Conservation (phyloP, 2,797 vertebrate species). For the Propithecus perrieri region DNA sequence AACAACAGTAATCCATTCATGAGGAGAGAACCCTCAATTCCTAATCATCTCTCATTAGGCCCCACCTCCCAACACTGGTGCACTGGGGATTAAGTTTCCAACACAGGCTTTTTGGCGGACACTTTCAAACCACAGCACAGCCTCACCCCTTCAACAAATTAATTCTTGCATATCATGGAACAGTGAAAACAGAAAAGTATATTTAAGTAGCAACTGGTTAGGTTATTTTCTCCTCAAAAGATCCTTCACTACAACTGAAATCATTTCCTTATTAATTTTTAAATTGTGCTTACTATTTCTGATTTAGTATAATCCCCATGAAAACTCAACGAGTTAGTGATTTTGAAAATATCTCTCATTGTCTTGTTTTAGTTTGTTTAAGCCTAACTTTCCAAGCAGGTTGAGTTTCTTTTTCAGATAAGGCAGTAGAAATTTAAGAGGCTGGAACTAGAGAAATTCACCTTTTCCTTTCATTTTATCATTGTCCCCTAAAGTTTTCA, state of each 20-base stretch:
- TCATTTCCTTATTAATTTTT: not conserved
- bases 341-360: slow-evolving; percentile 34
- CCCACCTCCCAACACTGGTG: not conserved
- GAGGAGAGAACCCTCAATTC: too few relatives aligned
- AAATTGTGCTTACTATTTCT: not conserved
- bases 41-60: not conserved
- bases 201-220: not conserved
- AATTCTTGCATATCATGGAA: not conserved
- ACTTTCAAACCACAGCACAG: not conserved
- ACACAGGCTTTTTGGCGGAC: not conserved
- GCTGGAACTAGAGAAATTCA: not conserved
- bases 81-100: not conserved
- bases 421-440: not conserved
- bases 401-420: not conserved
- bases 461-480: slow-evolving; percentile 3
- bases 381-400: not conserved
- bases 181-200: not conserved
- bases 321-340: slow-evolving; percentile 32
- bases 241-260: not conserved
- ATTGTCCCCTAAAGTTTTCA: not conserved
- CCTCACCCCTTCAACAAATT: not conserved
- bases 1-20: not conserved
- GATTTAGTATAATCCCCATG: not conserved
- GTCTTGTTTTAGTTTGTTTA: not conserved
- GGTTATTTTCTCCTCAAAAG: slow-evolving; percentile 14